phyloP scores from a whole-genome alignment of 2,113 vertebrate species.

The Phylloscopus whistleri region DNA sequence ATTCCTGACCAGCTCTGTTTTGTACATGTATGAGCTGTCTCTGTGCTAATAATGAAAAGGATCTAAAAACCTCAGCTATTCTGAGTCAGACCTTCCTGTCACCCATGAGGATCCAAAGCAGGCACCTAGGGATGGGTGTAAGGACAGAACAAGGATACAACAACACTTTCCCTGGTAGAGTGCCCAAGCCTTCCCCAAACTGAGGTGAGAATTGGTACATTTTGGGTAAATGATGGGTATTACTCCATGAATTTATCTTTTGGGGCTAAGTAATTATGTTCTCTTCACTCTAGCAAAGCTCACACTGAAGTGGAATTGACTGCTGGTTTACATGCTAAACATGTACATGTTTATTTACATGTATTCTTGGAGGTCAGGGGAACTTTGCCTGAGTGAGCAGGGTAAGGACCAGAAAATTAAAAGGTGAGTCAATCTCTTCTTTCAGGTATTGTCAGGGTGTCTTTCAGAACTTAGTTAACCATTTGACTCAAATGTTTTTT shows the following conservation, averaged over 20 bases:
- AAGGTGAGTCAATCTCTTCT: not conserved
- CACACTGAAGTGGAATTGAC: not conserved
- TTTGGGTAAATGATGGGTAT: not conserved
- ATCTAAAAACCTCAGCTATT: not conserved
- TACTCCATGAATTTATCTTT: not conserved
- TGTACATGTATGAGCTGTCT: not conserved
- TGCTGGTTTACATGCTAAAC: not conserved
- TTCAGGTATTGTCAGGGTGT: not conserved
- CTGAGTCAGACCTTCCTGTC: not conserved
- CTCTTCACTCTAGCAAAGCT: not conserved
- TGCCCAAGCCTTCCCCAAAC: not conserved
- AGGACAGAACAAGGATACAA: not conserved
- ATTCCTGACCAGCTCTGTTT: not conserved
- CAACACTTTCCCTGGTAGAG: not conserved
- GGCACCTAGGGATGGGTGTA: not conserved
- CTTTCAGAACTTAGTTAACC: not conserved
- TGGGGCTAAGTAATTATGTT: not conserved
- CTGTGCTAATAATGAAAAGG: not conserved
- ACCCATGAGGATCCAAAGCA: not conserved
- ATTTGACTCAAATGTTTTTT: not conserved
- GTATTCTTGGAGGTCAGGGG: not conserved
- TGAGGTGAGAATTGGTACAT: accelerated
- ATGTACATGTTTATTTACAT: too few species aligned
- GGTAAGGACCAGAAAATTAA: not conserved
- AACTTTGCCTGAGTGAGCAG: not conserved